These are phyloP conservation scores for Bibio marci DNA, from an alignment of 2,888 invertebrate species.

Conservation along the genomic window DNA sequence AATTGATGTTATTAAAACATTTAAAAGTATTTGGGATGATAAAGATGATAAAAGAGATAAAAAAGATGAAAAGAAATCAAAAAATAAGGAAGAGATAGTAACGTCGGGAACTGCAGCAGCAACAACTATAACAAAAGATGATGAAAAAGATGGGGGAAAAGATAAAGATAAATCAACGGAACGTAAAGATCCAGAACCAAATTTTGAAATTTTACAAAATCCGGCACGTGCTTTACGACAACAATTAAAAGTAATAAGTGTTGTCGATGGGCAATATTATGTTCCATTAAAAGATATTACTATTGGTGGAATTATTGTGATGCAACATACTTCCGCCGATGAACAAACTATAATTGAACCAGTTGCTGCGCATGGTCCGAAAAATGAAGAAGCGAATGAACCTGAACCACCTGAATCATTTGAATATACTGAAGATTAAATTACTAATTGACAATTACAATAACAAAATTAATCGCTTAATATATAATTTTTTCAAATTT, in stretches of 20 bases:
- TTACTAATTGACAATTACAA: too few species aligned
- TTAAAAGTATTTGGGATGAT: slow-evolving; percentile 12
- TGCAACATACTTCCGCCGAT: slow-evolving; percentile 66
- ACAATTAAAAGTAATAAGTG: slow-evolving; percentile 60
- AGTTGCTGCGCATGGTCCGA: slow-evolving; percentile 78
- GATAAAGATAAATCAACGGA: slow-evolving; percentile 27
- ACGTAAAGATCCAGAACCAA: slow-evolving; percentile 79
- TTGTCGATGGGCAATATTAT: slow-evolving; percentile 69
- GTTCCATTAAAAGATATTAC: slow-evolving; percentile 77
- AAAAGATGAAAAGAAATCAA: slow-evolving; percentile 21
- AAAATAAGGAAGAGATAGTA: slow-evolving; percentile 27
- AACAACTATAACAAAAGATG: slow-evolving; percentile 21
- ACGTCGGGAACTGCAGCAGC: slow-evolving; percentile 15
- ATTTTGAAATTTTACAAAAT: slow-evolving; percentile 80
- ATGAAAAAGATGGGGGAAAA: slow-evolving; percentile 33
- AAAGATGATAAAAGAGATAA: slow-evolving; percentile 9
- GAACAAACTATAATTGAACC: slow-evolving; percentile 81
- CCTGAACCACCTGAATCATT: slow-evolving; percentile 97
- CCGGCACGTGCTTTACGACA: slow-evolving; percentile 90
- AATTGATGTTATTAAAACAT: slow-evolving; percentile 17
- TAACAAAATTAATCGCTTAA: too few species aligned
- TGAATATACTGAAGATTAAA: slow-evolving; percentile 75
- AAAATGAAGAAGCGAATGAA: slow-evolving; percentile 88
- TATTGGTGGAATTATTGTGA: slow-evolving; percentile 92
- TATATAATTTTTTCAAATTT: too few species aligned